Evolutionary conservation across 2,113 vertebrate species (phyloP).

Genomic region (Maccullochella peelii): DNA sequence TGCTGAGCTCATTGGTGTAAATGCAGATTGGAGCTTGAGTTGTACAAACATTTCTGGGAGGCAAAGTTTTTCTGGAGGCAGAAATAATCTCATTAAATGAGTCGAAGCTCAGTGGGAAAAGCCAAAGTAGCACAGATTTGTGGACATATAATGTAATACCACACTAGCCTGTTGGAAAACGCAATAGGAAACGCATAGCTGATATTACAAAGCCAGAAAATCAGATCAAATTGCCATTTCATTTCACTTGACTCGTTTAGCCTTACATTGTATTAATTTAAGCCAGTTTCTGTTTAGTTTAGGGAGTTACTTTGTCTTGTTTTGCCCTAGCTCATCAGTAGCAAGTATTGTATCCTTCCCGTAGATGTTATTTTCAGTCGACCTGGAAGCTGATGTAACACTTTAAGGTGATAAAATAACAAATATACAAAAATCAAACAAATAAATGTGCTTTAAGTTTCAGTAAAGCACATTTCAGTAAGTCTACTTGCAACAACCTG

Average conservation of each 20-base stretch:
- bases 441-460: too few relatives aligned
- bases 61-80: conserved; percentile 49
- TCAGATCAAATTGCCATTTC: not conserved
- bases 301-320: not conserved
- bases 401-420: too few relatives aligned
- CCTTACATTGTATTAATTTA: not conserved
- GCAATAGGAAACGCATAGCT: too few relatives aligned
- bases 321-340: not conserved
- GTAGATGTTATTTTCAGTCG: not conserved
- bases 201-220: not conserved
- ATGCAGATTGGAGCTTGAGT: conserved; percentile 54
- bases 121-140: conserved; percentile 1
- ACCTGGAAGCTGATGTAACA: too few relatives aligned
- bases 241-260: not conserved
- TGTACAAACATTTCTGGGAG: conserved; percentile 55
- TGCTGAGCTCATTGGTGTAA: conserved; percentile 48
- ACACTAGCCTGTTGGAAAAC: conserved; percentile 6
- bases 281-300: not conserved
- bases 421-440: too few relatives aligned
- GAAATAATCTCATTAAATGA: conserved; percentile 64
- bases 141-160: not conserved
- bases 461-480: too few relatives aligned
- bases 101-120: conserved; percentile 27
- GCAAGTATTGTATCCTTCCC: too few relatives aligned
- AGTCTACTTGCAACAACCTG: too few relatives aligned